Base-by-base conservation (phyloP, 2,888 invertebrate species). In the Rhingia rostrata region DNA sequence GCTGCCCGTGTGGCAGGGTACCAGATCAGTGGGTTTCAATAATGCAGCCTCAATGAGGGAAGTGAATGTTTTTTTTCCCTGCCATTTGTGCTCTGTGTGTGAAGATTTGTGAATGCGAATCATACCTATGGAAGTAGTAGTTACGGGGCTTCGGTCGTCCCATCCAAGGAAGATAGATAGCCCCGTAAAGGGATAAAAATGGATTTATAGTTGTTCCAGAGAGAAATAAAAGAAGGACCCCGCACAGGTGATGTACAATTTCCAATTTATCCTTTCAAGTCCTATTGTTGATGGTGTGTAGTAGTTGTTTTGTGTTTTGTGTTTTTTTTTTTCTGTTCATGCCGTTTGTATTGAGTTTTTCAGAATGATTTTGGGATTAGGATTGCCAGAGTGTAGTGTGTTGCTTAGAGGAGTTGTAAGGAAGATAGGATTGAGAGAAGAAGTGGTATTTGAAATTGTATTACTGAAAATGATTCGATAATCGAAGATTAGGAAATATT, bases 101-200 rank as follows among this genome's bases (percentile, higher is more conserved):
- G 78, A 83, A 80, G 84, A 80, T 84, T 80, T 84, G 84, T 75
- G 84, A 84, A 84, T 80, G 60, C 74, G 84, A 80, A 80, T 80
- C 70, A 79, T 84, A 75, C 84, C 80, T 49, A 60, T 70, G 74
- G 80, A 79, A 80, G 79, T 69, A 66, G 84, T 84, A 75, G 84
- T 74, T 84, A 79, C 70, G 74, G 84, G 69, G 70, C 79, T 69
- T 63, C 41, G 67, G 74, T 79, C 60, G 60, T 75, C 66, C 49
- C 43, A 70, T 79, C 35, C 61, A 47, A 73, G 49, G 54, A 79
- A 84, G 84, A 84, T 84, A 70, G 84, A 84, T 84, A 66, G 84
- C 41, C 60, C 74, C 79, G 79, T 75, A 84, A 84, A 84, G 64
- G 84, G 84, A 84, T 84, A 79, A 84, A 79, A 84, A 84, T 84